phyloP scores from a whole-genome alignment of 2,797 vertebrate genomes.

The Intellagama lesueurii region DNA sequence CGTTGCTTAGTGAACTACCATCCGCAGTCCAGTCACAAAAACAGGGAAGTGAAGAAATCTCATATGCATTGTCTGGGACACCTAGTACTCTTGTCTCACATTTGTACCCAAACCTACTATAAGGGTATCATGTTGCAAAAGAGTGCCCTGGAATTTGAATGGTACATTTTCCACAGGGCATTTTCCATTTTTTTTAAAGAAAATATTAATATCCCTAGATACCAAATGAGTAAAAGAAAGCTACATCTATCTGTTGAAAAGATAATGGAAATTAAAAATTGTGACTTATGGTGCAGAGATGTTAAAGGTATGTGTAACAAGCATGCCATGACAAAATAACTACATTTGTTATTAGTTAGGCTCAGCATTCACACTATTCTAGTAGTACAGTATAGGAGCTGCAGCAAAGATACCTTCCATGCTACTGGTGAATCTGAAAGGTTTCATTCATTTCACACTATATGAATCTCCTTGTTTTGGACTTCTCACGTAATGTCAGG shows the following conservation, averaged over 20 bases:
- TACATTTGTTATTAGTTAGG: slow-evolving; percentile 27
- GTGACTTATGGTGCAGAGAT: slow-evolving; percentile 30
- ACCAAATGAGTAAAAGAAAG: slow-evolving; percentile 26
- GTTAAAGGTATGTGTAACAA: neutral
- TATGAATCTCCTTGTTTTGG: neutral
- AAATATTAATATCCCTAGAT: slow-evolving; percentile 38
- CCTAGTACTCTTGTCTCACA: neutral
- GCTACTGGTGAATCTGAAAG: neutral
- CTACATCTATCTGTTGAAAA: slow-evolving; percentile 18
- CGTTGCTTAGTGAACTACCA: slow-evolving; percentile 7
- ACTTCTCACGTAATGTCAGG: neutral
- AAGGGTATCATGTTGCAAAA: slow-evolving; percentile 30
- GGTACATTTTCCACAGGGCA: neutral
- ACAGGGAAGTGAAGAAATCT: slow-evolving; percentile 29
- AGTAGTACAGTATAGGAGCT: neutral
- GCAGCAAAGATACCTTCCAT: neutral
- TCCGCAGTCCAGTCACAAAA: slow-evolving; percentile 14
- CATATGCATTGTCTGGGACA: neutral
- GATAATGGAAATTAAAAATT: slow-evolving; percentile 7
- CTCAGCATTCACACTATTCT: neutral
- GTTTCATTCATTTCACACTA: neutral
- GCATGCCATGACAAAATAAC: neutral
- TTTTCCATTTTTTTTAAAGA: slow-evolving; percentile 49
- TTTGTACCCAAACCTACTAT: neutral
- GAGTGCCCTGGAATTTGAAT: neutral